These are phyloP conservation scores for Typhlichthys subterraneus DNA, from an alignment of 2,797 vertebrate genomes.

Conservation along the genomic window DNA sequence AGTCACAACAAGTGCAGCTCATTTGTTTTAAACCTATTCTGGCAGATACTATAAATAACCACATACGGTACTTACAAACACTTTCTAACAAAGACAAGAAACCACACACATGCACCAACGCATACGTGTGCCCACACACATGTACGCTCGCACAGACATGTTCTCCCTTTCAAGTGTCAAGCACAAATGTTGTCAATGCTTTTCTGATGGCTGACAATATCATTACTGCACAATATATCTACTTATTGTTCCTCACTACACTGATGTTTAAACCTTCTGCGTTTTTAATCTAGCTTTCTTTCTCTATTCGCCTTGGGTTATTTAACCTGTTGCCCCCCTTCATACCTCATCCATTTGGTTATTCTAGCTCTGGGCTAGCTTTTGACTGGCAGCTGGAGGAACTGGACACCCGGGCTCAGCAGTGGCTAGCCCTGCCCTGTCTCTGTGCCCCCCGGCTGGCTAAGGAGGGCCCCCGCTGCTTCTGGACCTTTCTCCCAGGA, in stretches of 20 bases:
- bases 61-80: constrained; percentile 21
- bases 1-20: constrained; percentile 54
- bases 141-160: not conserved
- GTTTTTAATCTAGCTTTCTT: constrained; percentile 46
- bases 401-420: constrained; percentile 73
- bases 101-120: not conserved
- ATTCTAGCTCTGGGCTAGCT: constrained; percentile 67
- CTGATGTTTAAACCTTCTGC: constrained; percentile 40
- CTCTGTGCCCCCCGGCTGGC: constrained; percentile 68
- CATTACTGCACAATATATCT: constrained; percentile 18
- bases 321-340: constrained; percentile 71
- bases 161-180: constrained; percentile 38
- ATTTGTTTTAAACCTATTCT: constrained; percentile 60
- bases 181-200: constrained; percentile 51
- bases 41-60: constrained; percentile 66
- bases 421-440: constrained; percentile 70
- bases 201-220: constrained; percentile 27
- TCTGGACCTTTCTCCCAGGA: constrained; percentile 69
- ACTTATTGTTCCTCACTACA: constrained; percentile 30
- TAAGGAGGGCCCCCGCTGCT: constrained; percentile 63
- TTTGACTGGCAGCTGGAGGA: constrained; percentile 79
- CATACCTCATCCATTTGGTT: constrained; percentile 60
- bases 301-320: constrained; percentile 52
- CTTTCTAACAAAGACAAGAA: constrained; percentile 21
- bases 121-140: constrained; percentile 6